Evolutionary conservation across 1,140 invertebrate genomes (phyloP), one percentile per base, ranked within the genome.

Genomic region (Ostrea denselamellosa): DNA sequence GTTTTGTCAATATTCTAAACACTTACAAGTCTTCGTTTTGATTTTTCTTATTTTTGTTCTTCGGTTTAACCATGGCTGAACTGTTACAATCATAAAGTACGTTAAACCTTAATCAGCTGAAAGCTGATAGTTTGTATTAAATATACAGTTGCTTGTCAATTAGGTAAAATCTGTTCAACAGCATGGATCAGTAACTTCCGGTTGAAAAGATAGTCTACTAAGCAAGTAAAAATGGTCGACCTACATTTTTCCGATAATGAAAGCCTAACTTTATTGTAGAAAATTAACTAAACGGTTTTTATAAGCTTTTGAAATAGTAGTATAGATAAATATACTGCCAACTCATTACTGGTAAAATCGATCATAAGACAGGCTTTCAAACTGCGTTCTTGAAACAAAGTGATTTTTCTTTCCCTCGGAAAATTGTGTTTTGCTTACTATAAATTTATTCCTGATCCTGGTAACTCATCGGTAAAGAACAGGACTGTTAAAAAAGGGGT

Each of bases 21-120:
- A 90, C 89, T 88, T 90, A 91, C 90, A 90, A 68, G 65, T 91
- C 91, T 34, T 90, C 91, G 58, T 91, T 88, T 58, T 89, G 89
- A 22, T 85, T 62, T 84, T 85, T 86, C 56, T 90, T 90, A 56
- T 89, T 89, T 86, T 90, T 90, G 81, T 91, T 91, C 90, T 90
- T 91, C 82, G 89, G 88, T 87, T 90, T 91, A 52, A 87, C 89
- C 88, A 90, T 90, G 22, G 44, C 19, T 53, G 53, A 83, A n/a
- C 14, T 53, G n/a, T 9, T 19, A 52, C 44, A 83, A 83, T 83
- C 82, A 83, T 83, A 44, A 51, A 83, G 81, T 83, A 77, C 68
- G 28, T 28, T 77, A 77, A 77, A 77, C 25, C 8, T 77, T 3
- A 28, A 77, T 77, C 68, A 77, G 68, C 68, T 28, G 25, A 25